phyloP scores from a whole-genome alignment of 2,113 vertebrate species.

The Ellobius talpinus region DNA sequence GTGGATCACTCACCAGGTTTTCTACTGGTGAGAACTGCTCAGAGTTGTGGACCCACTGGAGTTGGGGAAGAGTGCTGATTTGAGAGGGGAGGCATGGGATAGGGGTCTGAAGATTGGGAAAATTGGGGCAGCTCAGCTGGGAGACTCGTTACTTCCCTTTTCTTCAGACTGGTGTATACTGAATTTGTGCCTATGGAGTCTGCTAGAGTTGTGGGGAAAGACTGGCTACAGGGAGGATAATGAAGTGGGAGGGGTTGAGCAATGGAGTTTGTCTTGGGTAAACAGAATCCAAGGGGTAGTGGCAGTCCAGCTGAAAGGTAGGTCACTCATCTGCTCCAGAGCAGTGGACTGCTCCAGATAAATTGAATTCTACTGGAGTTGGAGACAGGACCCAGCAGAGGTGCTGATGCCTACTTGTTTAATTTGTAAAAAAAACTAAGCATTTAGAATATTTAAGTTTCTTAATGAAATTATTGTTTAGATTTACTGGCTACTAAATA shows the following conservation, averaged over 20 bases:
- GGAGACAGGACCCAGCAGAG: background rate
- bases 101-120: too few relatives aligned
- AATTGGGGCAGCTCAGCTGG: too few relatives aligned
- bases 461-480: background rate
- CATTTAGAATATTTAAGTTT: background rate
- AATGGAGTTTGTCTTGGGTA: too few relatives aligned
- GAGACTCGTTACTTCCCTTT: too few relatives aligned
- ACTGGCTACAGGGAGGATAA: background rate
- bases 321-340: background rate
- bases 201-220: background rate
- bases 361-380: background rate
- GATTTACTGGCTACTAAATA: background rate
- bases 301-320: background rate
- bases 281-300: background rate
- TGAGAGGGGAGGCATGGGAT: too few relatives aligned
- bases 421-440: background rate
- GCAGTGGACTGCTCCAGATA: too few relatives aligned
- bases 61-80: too few relatives aligned
- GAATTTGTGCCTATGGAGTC: too few relatives aligned
- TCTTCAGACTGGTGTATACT: too few relatives aligned
- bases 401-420: background rate
- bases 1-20: too few relatives aligned
- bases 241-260: background rate
- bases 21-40: too few relatives aligned
- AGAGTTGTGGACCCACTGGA: too few relatives aligned